Base-by-base conservation (phyloP, 2,888 invertebrate species). In the Cactoblastis cactorum region DNA sequence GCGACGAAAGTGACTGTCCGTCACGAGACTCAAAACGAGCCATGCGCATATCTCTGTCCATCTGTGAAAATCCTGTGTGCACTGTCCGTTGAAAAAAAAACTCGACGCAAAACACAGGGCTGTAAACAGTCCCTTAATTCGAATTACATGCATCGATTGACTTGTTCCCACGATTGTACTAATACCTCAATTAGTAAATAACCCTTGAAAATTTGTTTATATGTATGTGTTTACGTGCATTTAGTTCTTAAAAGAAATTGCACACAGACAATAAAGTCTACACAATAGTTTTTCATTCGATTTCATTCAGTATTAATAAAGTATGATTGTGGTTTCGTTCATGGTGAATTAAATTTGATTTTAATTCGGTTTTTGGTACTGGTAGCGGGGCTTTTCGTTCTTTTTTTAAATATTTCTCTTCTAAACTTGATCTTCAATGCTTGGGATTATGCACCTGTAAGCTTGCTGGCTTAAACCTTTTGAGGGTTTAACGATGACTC, bases 121-220 rank as follows among this genome's bases (percentile, higher is more conserved):
- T 82, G 83, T 84, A 86, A 85, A 85, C 80, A 79, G 77, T 77
- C 77, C 77, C 70, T 72, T 88, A 86, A 89, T 86, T 78, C 83
- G 87, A 79, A 87, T 88, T 74, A 81, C 73, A 86, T 87, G 82
- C 81, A 58, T 66, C 76, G 76, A 79, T 79, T 83, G 83, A 81
- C 74, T 81, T 74, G 79, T 82, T 86, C 81, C 73, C 75, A 70
- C 68, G 73, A 80, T 76, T 85, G 77, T 81, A 75, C 72, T 71
- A 74, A 77, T 78, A 69, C 71, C 74, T 73, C 82, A 83, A 85
- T 86, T 84, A 83, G 71, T 80, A 80, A 82, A 83, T 79, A 83
- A 78, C 81, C 82, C 81, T 77, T 77, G 61, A 61, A 61, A 61
- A 63, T 67, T 69, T n/a, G n/a, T n/a, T 67, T 82, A 74, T 85